Conservation (phyloP, 2,113 vertebrate genomes). For the Xiphorhynchus elegans region DNA sequence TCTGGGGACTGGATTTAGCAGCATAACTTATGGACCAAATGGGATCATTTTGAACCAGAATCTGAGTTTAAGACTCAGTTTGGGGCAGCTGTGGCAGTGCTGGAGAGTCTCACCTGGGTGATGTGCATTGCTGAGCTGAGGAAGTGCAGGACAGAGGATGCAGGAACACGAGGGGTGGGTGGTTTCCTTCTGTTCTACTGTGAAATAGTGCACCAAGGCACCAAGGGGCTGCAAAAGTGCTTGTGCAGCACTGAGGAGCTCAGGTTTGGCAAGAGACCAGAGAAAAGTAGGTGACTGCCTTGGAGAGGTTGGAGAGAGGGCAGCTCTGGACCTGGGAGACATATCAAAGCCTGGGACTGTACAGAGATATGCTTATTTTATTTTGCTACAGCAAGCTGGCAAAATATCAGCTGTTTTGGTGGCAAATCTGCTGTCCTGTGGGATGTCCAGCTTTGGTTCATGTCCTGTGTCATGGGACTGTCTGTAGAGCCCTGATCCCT, state of each 20-base stretch:
- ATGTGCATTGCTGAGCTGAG: background rate
- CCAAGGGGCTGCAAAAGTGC: background rate
- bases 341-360: background rate
- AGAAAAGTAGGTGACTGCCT: background rate
- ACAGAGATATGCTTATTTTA: background rate
- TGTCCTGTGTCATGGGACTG: rapidly evolving
- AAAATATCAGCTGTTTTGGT: background rate
- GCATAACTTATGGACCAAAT: background rate
- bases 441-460: background rate
- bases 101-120: background rate
- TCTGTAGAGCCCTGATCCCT: rapidly evolving
- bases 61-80: background rate
- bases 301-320: background rate
- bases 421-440: background rate
- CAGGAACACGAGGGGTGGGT: background rate
- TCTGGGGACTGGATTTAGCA: background rate
- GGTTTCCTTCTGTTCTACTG: background rate
- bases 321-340: background rate
- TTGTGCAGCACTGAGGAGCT: background rate
- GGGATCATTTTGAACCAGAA: background rate
- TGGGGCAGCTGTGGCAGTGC: background rate
- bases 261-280: background rate
- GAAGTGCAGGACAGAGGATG: background rate
- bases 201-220: background rate
- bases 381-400: background rate